phyloP scores from a whole-genome alignment of 2,113 vertebrate species.

The Cyanoramphus novaezelandiae region DNA sequence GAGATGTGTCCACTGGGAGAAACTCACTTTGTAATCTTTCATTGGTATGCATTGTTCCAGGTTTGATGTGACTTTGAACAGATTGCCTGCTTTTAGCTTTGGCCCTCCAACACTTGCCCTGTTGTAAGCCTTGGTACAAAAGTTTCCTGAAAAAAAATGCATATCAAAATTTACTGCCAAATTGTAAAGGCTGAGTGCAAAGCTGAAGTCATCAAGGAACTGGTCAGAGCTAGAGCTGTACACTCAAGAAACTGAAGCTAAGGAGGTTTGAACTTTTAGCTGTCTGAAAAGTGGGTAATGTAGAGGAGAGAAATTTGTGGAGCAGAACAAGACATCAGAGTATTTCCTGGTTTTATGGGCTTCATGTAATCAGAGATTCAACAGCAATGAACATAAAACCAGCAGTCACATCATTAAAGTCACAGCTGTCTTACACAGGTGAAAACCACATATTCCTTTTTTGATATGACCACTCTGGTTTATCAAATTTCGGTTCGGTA shows the following conservation, averaged over 20 bases:
- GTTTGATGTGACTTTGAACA: neutral
- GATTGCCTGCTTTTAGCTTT: neutral
- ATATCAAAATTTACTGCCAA: neutral
- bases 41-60: neutral
- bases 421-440: neutral
- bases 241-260: neutral
- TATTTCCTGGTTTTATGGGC: neutral
- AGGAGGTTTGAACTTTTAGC: neutral
- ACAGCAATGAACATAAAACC: neutral
- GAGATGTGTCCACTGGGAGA: neutral
- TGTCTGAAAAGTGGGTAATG: neutral
- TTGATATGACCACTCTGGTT: neutral
- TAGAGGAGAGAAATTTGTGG: neutral
- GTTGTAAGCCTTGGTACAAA: neutral
- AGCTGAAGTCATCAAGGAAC: neutral
- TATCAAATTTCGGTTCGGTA: neutral
- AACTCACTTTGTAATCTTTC: neutral
- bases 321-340: neutral
- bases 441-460: neutral
- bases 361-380: neutral
- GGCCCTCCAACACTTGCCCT: neutral
- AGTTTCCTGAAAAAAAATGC: neutral
- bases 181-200: neutral
- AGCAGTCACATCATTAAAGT: neutral
- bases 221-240: neutral